Base-by-base conservation (phyloP, 2,888 invertebrate species). In the Chymomyza fuscimana region DNA sequence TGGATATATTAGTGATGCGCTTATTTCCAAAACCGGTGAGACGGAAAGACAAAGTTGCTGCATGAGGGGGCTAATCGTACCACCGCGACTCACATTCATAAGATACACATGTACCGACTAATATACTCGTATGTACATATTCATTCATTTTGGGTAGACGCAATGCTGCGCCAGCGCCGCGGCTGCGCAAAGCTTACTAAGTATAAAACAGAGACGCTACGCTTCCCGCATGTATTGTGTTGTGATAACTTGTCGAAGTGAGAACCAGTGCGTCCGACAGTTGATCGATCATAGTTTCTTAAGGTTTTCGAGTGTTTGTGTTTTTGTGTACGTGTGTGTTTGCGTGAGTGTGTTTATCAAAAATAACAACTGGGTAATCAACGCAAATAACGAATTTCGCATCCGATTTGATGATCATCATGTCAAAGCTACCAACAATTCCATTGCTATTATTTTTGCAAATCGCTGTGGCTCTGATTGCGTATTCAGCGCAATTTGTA, bases 1-100 rank as follows among this genome's bases (percentile, higher is more conserved):
- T 46, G 40, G 10, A 60, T 67, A 62, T 40, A 36, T 36, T 16
- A 10, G 22, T 64, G 69, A 67, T 58, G 67, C 70, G 58, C 76
- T 73, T 74, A 74, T 73, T 73, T 64, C 72, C 73, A 61, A 81
- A 82, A 80, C 77, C 69, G 72, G 71, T 73, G 66, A 76, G 69
- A 63, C 82, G 84, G 78, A 84, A 84, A 82, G 79, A 74, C 80
- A 76, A 79, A 84, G 76, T 80, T 73, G 70, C 69, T 65, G 67
- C 76, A 65, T 61, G 66, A 54, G 15, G 54, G 65, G 32, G 32
- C 54, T 22, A 22, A 54, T 0, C 32, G 32, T 32, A 32, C 32
- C 32, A 7, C n/a, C n/a, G 9, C 58, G 4, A 58, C 29, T 58
- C 16, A 58, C 22, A 29, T 58, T 15, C 16, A 58, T 15, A 58